Evolutionary conservation across 2,888 invertebrate species (phyloP).

Genomic region (Iselma pallidipennis): DNA sequence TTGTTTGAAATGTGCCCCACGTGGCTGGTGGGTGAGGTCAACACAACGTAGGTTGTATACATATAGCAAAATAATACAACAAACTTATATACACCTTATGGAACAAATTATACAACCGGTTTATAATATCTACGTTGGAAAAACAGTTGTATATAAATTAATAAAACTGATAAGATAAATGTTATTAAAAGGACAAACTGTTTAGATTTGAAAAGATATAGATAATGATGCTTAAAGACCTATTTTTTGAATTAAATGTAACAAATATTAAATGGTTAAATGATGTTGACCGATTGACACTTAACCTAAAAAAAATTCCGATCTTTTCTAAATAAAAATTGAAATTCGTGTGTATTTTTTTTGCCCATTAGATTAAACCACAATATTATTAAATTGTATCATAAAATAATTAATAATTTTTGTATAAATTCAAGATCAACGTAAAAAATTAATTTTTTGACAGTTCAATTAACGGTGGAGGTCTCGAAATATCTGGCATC

Average conservation of each 20-base stretch:
- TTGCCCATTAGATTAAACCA: no score
- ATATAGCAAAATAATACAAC: neutral
- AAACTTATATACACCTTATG: neutral
- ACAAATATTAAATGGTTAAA: neutral
- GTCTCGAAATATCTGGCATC: constrained; percentile 23
- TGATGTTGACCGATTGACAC: constrained; percentile 1
- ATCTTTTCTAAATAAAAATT: no score
- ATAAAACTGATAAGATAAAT: neutral
- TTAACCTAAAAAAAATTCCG: neutral
- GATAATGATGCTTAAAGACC: neutral
- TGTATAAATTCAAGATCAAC: neutral
- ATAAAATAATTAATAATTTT: no score
- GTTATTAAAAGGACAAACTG: neutral
- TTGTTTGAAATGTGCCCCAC: neutral
- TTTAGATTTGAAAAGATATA: neutral
- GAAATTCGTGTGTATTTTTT: no score
- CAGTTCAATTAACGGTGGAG: constrained; percentile 21
- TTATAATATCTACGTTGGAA: neutral
- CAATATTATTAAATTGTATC: no score
- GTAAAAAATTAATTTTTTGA: constrained; percentile 19
- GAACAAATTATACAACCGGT: constrained; percentile 1
- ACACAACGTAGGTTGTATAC: no score
- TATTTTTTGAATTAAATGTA: neutral
- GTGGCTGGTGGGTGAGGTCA: neutral
- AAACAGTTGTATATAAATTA: neutral